Evolutionary conservation across 2,888 invertebrate species (phyloP).

Genomic region (Brenthis daphne): DNA sequence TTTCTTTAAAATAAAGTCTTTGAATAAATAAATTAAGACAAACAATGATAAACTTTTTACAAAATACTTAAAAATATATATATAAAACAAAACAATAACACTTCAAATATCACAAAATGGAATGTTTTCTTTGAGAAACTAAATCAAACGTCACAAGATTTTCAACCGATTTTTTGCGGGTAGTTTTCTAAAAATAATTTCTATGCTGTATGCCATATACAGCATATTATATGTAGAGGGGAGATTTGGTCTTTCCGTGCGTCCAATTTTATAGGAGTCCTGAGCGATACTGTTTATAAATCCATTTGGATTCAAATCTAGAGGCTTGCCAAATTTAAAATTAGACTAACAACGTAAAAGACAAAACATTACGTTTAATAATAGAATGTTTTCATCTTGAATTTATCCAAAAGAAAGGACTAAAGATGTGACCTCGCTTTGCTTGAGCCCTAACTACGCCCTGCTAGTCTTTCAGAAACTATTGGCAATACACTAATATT

Average conservation of each 20-base stretch:
- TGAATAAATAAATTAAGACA: no score
- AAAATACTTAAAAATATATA: conserved; percentile 42
- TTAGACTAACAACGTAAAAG: conserved; percentile 54
- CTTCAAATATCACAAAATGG: conserved; percentile 42
- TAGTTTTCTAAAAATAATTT: conserved; percentile 58
- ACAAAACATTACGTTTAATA: conserved; percentile 33
- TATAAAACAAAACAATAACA: conserved; percentile 60
- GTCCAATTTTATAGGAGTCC: conserved; percentile 46
- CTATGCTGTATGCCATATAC: conserved; percentile 65
- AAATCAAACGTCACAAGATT: conserved; percentile 39
- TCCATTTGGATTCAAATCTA: conserved; percentile 44
- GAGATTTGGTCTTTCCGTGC: conserved; percentile 29
- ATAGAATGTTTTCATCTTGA: conserved; percentile 7
- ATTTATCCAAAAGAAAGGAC: not conserved
- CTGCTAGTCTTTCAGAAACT: no score
- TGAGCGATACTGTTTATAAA: conserved; percentile 52
- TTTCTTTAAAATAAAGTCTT: conserved; percentile 27
- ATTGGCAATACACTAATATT: no score
- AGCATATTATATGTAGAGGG: conserved; percentile 53
- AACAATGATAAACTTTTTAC: not conserved
- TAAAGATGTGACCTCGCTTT: no score
- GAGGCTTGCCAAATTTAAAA: conserved; percentile 61
- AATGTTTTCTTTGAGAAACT: conserved; percentile 39
- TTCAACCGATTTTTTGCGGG: conserved; percentile 56
- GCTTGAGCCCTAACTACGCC: no score